Conservation (phyloP, 2,797 vertebrate species). For the Euthynnus affinis region DNA sequence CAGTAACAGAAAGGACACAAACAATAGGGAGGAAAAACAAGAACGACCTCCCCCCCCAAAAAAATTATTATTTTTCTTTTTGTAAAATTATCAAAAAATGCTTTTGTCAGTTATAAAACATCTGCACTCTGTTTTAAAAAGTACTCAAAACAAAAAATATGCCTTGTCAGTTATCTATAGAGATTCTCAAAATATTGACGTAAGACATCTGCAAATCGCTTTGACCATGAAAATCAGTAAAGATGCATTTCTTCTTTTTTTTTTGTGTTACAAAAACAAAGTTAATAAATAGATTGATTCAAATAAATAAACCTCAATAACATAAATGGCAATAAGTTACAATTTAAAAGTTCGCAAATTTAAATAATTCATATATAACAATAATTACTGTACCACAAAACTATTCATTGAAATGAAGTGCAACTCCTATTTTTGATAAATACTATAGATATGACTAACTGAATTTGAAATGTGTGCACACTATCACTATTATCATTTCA, state of each 20-base stretch:
- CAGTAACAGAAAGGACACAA: constrained; percentile 78
- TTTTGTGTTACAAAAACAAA: constrained; percentile 87
- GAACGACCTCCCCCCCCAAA: constrained; percentile 75
- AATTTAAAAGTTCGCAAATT: constrained; percentile 89
- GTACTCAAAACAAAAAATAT: constrained; percentile 95
- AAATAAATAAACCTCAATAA: constrained; percentile 90
- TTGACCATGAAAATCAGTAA: constrained; percentile 72
- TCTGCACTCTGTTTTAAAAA: constrained; percentile 91
- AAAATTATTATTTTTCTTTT: constrained; percentile 67
- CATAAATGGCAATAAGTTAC: constrained; percentile 94
- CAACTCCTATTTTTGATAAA: constrained; percentile 96
- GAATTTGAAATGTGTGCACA: constrained; percentile 77
- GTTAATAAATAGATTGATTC: constrained; percentile 93
- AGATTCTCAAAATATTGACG: constrained; percentile 86
- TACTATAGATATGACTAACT: constrained; percentile 87
- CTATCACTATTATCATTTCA: constrained; percentile 68
- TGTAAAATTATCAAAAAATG: constrained; percentile 94
- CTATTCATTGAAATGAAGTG: constrained; percentile 94
- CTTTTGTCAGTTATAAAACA: constrained; percentile 95
- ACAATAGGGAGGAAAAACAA: constrained; percentile 55
- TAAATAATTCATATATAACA: constrained; percentile 98
- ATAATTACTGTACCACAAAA: constrained; percentile 92
- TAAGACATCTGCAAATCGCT: constrained; percentile 74
- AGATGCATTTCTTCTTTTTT: constrained; percentile 83
- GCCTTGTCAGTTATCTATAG: constrained; percentile 84